Conservation (phyloP, 1,140 invertebrate species). For the Microplitis demolitor region DNA sequence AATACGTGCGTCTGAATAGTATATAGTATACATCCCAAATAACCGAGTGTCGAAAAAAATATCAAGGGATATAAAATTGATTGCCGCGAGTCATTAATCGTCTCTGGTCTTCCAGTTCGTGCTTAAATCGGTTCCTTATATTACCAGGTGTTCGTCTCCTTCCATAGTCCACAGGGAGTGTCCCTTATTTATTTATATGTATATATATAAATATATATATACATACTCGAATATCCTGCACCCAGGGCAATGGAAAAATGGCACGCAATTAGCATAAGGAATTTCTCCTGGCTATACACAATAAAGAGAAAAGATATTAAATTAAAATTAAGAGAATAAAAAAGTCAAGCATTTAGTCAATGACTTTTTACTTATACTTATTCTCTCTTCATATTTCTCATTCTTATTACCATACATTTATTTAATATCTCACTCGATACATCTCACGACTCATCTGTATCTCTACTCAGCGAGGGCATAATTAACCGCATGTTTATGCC, state of each 20-base stretch:
- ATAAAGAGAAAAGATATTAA: neutral
- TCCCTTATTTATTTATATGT: neutral
- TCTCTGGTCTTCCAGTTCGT: conserved; percentile 16
- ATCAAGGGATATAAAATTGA: neutral
- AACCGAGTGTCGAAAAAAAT: neutral
- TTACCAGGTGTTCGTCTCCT: conserved; percentile 17
- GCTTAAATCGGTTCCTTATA: neutral
- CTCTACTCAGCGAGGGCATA: neutral
- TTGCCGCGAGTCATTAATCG: conserved; percentile 14
- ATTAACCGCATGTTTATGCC: neutral
- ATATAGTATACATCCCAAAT: too few relatives aligned
- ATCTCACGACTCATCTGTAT: neutral
- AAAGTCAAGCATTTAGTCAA: neutral
- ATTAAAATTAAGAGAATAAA: neutral
- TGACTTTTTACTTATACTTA: neutral
- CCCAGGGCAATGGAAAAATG: conserved; percentile 15
- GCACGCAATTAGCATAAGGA: conserved; percentile 26
- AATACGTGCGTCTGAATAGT: neutral
- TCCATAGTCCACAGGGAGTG: conserved; percentile 8
- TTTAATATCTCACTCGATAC: neutral
- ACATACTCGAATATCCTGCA: neutral
- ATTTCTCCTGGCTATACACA: neutral
- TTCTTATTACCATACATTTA: neutral
- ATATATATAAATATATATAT: neutral
- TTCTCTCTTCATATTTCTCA: neutral